phyloP scores from a whole-genome alignment of 2,797 vertebrate genomes.

The Dryobates pubescens region DNA sequence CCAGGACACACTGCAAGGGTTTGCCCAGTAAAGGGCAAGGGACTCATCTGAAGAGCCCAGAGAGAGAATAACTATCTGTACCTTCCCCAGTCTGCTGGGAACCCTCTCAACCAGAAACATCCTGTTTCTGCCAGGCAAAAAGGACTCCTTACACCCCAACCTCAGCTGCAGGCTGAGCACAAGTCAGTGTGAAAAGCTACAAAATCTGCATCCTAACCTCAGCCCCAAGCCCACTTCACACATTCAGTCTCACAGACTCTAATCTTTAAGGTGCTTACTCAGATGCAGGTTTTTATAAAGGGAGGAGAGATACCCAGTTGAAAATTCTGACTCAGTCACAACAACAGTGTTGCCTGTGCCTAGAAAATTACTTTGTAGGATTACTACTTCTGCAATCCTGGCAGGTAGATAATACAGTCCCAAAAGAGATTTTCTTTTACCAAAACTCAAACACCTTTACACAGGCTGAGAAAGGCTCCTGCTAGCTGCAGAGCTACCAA shows the following conservation, averaged over 20 bases:
- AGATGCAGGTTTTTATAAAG: background rate
- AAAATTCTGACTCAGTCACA: background rate
- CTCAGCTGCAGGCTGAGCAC: background rate
- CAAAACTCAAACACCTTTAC: background rate
- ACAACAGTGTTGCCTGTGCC: background rate
- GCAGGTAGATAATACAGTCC: background rate
- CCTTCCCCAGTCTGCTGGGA: background rate
- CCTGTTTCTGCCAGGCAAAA: background rate
- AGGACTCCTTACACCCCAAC: background rate
- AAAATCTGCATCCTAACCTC: background rate
- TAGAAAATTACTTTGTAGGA: background rate
- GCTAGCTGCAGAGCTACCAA: background rate
- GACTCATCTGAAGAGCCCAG: background rate
- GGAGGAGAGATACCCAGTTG: background rate
- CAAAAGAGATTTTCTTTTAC: background rate
- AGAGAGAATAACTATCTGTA: background rate
- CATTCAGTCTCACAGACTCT: background rate
- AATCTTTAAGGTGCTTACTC: background rate
- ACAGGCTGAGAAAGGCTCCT: background rate
- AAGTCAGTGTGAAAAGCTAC: background rate
- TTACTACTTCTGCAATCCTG: background rate
- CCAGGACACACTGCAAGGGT: background rate
- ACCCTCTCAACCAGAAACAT: background rate
- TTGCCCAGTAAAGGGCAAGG: background rate
- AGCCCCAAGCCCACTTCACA: background rate